Base-by-base conservation (phyloP, 2,888 invertebrate species). In the Eugnorisma glareosa region DNA sequence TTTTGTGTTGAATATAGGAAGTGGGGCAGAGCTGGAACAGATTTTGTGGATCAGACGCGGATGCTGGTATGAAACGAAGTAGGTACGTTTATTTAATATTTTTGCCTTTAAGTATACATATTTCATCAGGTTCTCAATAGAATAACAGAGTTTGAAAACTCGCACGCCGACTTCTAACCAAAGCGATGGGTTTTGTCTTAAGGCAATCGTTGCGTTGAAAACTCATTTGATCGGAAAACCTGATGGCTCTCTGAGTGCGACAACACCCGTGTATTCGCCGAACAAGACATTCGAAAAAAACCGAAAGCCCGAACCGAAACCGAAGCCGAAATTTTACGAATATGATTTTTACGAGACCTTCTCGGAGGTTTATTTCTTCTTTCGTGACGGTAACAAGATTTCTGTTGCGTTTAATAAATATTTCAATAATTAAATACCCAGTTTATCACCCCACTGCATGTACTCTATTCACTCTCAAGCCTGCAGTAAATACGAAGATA, bases 401-500 rank as follows among this genome's bases (percentile, higher is more conserved):
- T 59, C 31, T 31, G 31, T 31, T 10, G 18, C 8, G 18, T 18
- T 59, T 31, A 31, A 31, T 59, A n/a, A 61, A 21, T 11, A 31
- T 21, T 31, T 21, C 10, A 37, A 28, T 43, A 18, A 43, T 10
- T 43, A n/a, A 21, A 54, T 18, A 35, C 0, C 2, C 11, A n/a
- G 48, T 35, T 40, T 40, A n/a, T 31, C 10, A 31, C 2, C 3
- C 0, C 2, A 31, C 10, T 69, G 28, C 37, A 28, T 43, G 5
- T 31, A 15, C 40, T 10, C 11, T 11, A 15, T 37, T 40, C 21
- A 45, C 6, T 61, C 7, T 18, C 15, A 79, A 72, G 68, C 54
- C 21, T 59, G 37, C 61, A 59, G 64, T 68, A 69, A 83, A 83
- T 61, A 67, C 45, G 40, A 63, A 48, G 35, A 63, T 77, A 79